Evolutionary conservation across 1,140 invertebrate genomes (phyloP).

Genomic region (Cyrtorhinus lividipennis): DNA sequence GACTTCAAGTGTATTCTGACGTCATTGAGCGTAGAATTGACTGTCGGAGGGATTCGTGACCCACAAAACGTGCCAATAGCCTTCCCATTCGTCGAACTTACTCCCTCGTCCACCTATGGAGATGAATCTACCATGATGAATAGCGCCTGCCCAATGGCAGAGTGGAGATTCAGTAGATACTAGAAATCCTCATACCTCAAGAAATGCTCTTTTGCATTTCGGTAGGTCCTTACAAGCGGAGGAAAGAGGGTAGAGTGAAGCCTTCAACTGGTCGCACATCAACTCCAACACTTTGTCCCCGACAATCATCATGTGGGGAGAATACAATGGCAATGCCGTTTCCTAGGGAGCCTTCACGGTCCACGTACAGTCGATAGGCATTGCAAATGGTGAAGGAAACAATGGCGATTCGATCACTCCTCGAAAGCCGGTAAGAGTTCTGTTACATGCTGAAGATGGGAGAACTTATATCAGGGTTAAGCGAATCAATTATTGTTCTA

Average conservation of each 20-base stretch:
- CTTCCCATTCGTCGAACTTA: background rate
- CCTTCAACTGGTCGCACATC: too few species aligned
- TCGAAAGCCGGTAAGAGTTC: constrained; percentile 38
- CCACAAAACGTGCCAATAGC: background rate
- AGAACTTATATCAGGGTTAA: too few species aligned
- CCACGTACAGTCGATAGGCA: constrained; percentile 42
- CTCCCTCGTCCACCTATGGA: too few species aligned
- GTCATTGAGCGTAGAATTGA: background rate
- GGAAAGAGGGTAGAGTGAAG: too few species aligned
- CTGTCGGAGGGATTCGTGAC: background rate
- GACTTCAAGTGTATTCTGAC: background rate
- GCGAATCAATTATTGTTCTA: too few species aligned
- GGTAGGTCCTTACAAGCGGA: too few species aligned
- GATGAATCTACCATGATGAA: background rate
- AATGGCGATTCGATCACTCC: constrained; percentile 53
- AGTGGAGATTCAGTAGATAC: too few species aligned
- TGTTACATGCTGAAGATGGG: constrained; percentile 45
- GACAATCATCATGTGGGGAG: constrained; percentile 25
- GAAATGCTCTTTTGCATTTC: too few species aligned
- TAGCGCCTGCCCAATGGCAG: too few species aligned
- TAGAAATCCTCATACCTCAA: too few species aligned
- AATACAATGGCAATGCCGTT: constrained; percentile 37
- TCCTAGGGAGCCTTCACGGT: constrained; percentile 36
- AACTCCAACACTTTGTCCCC: background rate
- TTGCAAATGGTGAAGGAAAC: constrained; percentile 37